A percentile compares a stretch with the other conserved stretches of the same genome.
Evolutionary conservation across 2,888 invertebrate species (phyloP).

Genomic region (Aleiodes leptofemur): DNA sequence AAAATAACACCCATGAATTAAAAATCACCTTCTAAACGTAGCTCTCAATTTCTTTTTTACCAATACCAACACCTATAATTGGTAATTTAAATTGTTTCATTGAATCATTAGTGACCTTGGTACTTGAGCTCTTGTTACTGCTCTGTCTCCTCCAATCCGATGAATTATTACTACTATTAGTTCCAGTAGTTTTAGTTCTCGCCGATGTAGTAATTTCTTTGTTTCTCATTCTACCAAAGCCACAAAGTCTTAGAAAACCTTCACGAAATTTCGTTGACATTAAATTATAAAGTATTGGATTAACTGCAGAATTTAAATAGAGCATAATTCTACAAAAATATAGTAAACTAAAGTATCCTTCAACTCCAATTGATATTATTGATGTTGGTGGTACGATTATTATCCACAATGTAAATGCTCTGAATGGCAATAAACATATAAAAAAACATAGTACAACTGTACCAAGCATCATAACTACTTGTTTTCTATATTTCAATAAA

Average conservation of each 20-base stretch:
- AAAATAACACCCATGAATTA: background rate
- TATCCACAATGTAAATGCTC: slow-evolving; percentile 91
- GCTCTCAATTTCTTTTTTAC: slow-evolving; percentile 67
- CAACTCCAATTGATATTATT: slow-evolving; percentile 82
- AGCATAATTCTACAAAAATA: slow-evolving; percentile 92
- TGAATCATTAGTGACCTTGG: slow-evolving; percentile 61
- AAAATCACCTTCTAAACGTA: slow-evolving; percentile 61
- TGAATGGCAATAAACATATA: slow-evolving; percentile 91
- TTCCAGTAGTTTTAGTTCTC: slow-evolving; percentile 63
- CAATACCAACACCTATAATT: slow-evolving; percentile 62
- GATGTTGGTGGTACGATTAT: slow-evolving; percentile 86
- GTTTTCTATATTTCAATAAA: slow-evolving; percentile 85
- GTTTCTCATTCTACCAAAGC: slow-evolving; percentile 66
- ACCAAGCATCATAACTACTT: slow-evolving; percentile 91
- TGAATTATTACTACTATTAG: slow-evolving; percentile 67
- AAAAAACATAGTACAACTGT: slow-evolving; percentile 94
- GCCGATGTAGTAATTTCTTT: slow-evolving; percentile 60
- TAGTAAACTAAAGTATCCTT: slow-evolving; percentile 88
- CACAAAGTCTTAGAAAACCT: slow-evolving; percentile 84
- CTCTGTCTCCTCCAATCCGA: slow-evolving; percentile 79
- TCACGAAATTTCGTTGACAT: slow-evolving; percentile 94
- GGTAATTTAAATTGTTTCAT: slow-evolving; percentile 63
- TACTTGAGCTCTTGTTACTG: slow-evolving; percentile 70
- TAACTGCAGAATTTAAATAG: slow-evolving; percentile 93
- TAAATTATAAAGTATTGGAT: slow-evolving; percentile 93